phyloP scores from a whole-genome alignment of 30 jellyfish, hydroid and myxozoan genomes.

The Mastigias papua region DNA sequence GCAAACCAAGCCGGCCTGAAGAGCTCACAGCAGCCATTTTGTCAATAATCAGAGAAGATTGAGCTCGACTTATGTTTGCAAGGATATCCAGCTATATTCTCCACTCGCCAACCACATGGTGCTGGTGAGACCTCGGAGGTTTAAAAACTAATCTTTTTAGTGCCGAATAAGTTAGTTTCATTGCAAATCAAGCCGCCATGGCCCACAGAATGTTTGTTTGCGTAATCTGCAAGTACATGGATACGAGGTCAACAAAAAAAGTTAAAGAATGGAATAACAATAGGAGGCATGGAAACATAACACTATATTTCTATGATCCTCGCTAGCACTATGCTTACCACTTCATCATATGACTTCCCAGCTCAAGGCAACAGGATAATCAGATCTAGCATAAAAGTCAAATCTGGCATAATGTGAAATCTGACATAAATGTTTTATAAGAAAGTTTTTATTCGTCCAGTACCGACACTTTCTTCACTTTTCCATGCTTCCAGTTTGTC shows the following conservation, averaged over 20 bases:
- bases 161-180: background rate
- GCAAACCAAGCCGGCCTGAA: constrained; percentile 48
- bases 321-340: too few relatives aligned
- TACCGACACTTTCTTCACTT: too few relatives aligned
- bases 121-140: background rate
- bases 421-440: too few relatives aligned
- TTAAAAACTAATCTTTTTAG: background rate
- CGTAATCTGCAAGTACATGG: constrained; percentile 24
- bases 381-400: too few relatives aligned
- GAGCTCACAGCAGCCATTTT: background rate
- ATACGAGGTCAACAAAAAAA: constrained; percentile 19
- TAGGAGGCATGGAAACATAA: constrained; percentile 11
- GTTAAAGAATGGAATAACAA: background rate
- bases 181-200: background rate
- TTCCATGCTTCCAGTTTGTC: too few relatives aligned
- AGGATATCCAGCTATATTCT: background rate
- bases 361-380: too few relatives aligned
- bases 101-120: background rate
- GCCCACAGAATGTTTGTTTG: constrained; percentile 16
- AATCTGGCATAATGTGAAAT: too few relatives aligned
- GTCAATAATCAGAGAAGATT: background rate
- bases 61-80: background rate
- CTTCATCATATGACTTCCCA: too few relatives aligned
- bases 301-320: too few relatives aligned
- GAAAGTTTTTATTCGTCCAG: too few relatives aligned